Evolutionary conservation across 2,113 vertebrate genomes (phyloP), one percentile per base, ranked within the genome.

Genomic region (Neofelis nebulosa): DNA sequence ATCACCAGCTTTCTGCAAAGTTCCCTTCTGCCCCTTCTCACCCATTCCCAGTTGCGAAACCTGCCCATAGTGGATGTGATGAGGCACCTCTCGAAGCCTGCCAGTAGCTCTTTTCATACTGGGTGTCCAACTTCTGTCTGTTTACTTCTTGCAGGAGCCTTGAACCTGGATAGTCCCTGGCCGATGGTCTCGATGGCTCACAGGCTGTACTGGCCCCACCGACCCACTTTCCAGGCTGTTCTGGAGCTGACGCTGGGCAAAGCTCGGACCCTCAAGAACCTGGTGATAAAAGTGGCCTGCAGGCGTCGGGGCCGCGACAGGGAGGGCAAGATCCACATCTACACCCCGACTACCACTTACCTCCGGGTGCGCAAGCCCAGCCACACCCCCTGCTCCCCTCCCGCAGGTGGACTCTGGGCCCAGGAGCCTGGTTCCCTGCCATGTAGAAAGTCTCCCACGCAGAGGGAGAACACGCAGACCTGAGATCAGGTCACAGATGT

Each of bases 151-250:
- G 5, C 97, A 99, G 99, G 99, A 50, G 98, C 97, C 3, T 98
- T 99, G 93, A 99, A 98, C 92, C 97, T 99, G 98, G 99, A 99
- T 96, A 99, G 99, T 1, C 99, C 99, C 0, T 99, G 99, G 99
- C 98, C 99, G 18, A 99, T 99, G 93, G 69, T 99, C 78, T 98
- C 99, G 66, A 96, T 93, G 1, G 87, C 98, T 84, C 99, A 99
- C 97, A 99, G 98, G 92, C 98, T 99, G 65, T 98, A 98, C 87
- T 99, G 99, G 95, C 98, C 98, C 52, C 99, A 99, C 50, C 97
- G 33, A 27, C 98, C 98, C 93, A 95, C 96, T 13, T 98, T 99
- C 66, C 99, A 99, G 57, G 95, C 99, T 66, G 98, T 97, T 10
- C 93, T 97, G 0, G 98, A 99, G 92, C 97, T 99, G 89, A 99